A percentile compares a stretch with the other conserved stretches of the same genome.
These are phyloP conservation scores for Cherax destructor DNA, from an alignment of 1,140 invertebrate genomes.

Conservation along the genomic window DNA sequence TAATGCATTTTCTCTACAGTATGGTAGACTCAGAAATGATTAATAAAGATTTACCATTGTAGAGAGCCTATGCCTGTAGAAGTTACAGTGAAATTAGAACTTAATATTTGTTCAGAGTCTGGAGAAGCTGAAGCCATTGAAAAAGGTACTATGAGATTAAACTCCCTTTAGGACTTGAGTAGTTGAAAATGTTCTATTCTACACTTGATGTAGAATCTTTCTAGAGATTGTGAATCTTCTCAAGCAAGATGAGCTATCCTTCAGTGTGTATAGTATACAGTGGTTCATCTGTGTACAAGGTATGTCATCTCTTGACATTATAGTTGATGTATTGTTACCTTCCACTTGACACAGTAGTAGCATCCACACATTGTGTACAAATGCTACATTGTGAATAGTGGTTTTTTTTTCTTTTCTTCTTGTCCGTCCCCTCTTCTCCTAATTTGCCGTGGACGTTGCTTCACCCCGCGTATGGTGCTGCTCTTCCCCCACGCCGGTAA, in stretches of 20 bases:
- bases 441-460: conserved; percentile 64
- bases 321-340: conserved; percentile 46
- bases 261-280: conserved; percentile 12
- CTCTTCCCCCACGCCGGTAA: conserved; percentile 72
- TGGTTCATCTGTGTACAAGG: conserved; percentile 32
- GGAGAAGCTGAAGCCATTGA: not conserved
- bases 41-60: not conserved
- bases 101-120: conserved; percentile 3
- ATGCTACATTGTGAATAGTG: conserved; percentile 63
- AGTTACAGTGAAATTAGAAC: conserved; percentile 16
- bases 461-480: conserved; percentile 55
- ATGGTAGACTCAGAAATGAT: not conserved
- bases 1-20: conserved; percentile 23
- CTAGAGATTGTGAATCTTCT: conserved; percentile 24
- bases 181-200: not conserved
- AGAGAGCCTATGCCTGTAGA: not conserved
- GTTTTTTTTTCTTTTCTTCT: conserved; percentile 57
- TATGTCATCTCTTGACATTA: conserved; percentile 51
- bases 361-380: conserved; percentile 48
- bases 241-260: conserved; percentile 38
- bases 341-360: conserved; percentile 59
- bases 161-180: not conserved
- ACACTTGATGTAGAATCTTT: conserved; percentile 3
- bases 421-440: conserved; percentile 62
- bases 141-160: conserved; percentile 1